Evolutionary conservation across 2,888 invertebrate species (phyloP), one percentile per base, ranked within the genome.

Genomic region (Apotomis turbidana): DNA sequence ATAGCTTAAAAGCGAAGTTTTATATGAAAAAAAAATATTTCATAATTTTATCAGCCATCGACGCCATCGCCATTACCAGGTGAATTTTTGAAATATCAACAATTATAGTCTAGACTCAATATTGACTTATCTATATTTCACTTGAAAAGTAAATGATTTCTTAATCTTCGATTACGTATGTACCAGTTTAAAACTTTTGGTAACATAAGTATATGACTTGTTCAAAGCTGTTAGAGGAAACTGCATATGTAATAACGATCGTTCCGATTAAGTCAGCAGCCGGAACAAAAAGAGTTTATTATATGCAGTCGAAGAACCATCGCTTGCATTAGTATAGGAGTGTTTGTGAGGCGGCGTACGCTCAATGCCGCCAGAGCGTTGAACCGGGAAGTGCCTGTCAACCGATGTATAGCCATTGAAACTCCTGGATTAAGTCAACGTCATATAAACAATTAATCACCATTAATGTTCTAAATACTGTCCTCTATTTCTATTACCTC

Each of bases 381-480:
- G 87, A 87, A 86, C 87, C 87, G 81, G 86, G 87, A 87, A 87
- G 77, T 81, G 79, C 76, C 78, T 78, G 75, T 77, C 79, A 79
- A 76, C 76, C 77, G 78, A 75, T 74, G 74, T 76, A 78, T 78
- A 78, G 79, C 80, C 81, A 79, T 79, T 78, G 76, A 79, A 79
- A 77, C 67, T 71, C 69, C 74, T 67, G 79, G 78, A 68, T 71
- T 68, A 68, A 44, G 49, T 68, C 44, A 57, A n/a, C 15, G n/a
- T 38, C 38, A 36, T 54, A 61, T 49, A 61, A 13, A 54, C 8
- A 54, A 13, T 54, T 61, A 41, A 67, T 60, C 10, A 59, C n/a
- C 44, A 44, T 58, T 52, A 60, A 41, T 38, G 46, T 27, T 12
- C 46, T n/a, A 55, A 58, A 36, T 27, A n/a, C n/a, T n/a, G 58